A percentile compares a stretch with the other conserved stretches of the same genome.
phyloP scores from a whole-genome alignment of 1,140 invertebrate species.

The Adelges cooleyi region DNA sequence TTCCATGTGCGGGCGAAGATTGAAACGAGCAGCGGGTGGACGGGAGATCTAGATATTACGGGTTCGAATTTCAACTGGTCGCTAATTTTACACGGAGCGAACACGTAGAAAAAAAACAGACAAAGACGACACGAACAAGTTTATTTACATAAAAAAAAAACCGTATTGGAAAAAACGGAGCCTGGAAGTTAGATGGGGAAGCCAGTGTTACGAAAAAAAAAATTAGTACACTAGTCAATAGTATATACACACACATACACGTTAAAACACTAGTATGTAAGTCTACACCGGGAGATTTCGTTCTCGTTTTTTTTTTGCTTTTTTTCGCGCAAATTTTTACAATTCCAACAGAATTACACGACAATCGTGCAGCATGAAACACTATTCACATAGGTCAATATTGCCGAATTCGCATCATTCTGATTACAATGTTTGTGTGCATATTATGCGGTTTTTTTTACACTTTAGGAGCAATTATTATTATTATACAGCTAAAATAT shows the following conservation, averaged over 20 bases:
- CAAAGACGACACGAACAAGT: constrained; percentile 28
- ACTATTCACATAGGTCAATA: neutral
- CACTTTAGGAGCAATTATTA: neutral
- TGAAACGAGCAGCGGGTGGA: neutral
- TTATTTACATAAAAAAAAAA: constrained; percentile 28
- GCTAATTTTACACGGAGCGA: constrained; percentile 20
- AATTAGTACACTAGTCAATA: constrained; percentile 1
- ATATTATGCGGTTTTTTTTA: neutral
- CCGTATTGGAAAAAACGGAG: constrained; percentile 5
- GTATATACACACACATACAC: neutral
- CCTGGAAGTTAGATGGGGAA: constrained; percentile 21
- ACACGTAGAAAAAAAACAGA: constrained; percentile 18
- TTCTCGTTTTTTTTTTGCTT: constrained; percentile 16
- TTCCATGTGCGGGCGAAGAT: neutral
- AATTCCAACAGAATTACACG: constrained; percentile 7
- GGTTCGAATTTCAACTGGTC: constrained; percentile 28
- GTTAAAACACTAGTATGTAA: neutral
- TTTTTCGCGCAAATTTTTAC: constrained; percentile 12
- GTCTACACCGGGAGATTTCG: neutral
- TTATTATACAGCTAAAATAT: too few relatives aligned
- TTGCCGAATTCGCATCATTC: constrained; percentile 21
- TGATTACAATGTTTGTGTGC: neutral
- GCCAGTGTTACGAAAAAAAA: constrained; percentile 18
- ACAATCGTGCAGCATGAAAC: neutral
- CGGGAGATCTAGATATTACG: constrained; percentile 9